Conservation (phyloP, 2,888 invertebrate species). For the Smittia sp. region DNA sequence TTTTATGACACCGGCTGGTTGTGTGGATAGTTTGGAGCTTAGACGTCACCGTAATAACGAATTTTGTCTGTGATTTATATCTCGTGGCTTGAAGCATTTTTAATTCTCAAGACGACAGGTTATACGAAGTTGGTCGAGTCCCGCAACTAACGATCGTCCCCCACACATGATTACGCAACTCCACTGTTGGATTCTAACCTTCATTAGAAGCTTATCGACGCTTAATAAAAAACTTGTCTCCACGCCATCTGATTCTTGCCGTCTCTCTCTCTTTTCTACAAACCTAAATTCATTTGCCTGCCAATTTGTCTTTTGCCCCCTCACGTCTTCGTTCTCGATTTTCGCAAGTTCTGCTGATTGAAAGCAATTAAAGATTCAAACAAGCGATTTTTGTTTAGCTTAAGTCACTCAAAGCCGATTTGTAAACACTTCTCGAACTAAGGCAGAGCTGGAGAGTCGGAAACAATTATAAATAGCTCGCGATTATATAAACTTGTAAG, state of each 20-base stretch:
- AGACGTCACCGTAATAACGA: too few relatives aligned
- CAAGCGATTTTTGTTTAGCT: not conserved
- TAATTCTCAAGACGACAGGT: not conserved
- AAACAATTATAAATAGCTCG: not conserved
- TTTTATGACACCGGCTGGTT: not conserved
- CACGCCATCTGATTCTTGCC: too few relatives aligned
- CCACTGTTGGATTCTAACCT: too few relatives aligned
- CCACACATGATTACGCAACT: too few relatives aligned
- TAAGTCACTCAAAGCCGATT: not conserved
- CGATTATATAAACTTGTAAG: conserved; percentile 7
- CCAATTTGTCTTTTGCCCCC: conserved; percentile 1
- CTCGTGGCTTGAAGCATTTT: not conserved
- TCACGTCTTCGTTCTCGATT: not conserved
- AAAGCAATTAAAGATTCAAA: not conserved
- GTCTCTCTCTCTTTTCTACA: not conserved
- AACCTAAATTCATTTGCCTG: conserved; percentile 6
- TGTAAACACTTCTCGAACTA: not conserved
- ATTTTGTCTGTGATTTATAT: too few relatives aligned
- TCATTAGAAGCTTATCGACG: too few relatives aligned
- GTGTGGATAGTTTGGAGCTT: not conserved
- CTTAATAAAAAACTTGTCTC: too few relatives aligned
- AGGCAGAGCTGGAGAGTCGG: not conserved
- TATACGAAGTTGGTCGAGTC: too few relatives aligned
- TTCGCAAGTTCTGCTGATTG: conserved; percentile 4
- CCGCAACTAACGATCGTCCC: too few relatives aligned